Evolutionary conservation across 2,113 vertebrate species (phyloP), one percentile per base, ranked within the genome.

Genomic region (Bufo bufo): DNA sequence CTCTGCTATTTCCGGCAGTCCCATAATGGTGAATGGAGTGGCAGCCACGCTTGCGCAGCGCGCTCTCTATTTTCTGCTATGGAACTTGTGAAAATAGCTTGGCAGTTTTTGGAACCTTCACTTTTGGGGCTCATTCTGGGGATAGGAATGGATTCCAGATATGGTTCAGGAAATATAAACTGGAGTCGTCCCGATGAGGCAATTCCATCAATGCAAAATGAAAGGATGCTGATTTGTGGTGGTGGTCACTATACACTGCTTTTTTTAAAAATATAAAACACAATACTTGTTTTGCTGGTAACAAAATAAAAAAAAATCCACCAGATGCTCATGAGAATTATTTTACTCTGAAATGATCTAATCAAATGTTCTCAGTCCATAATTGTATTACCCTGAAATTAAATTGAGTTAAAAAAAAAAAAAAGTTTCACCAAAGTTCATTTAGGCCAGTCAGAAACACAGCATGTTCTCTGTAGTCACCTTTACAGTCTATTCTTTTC

Each of bases 391-490:
- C 77, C 54, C 9, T 59, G 52, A 33, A 80, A 81, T 80, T 52
- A 49, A 56, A 3, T 56, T 58, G 14, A n/a, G 14, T 87, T 86
- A 20, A 47, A 69, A 33, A 63, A 66, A 47, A 47, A 20, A 17
- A 61, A 43, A 10, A 19, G 59, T 49, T 85, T 56, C 43, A 78
- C 11, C 69, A 52, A 49, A 9, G 47, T 65, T 79, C 19, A 54
- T 65, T 58, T 63, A 52, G 58, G 43, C 58, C 45, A 63, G 19
- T 86, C 47, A 5, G 20, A 52, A 66, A 86, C 8, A 61, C 84
- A 77, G 33, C 85, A 23, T 86, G 59, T 78, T 86, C 74, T 86
- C 8, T 61, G n/a, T 74, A 75, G 69, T 75, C 50, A 58, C 69
- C 16, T 58, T 58, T 74, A 5, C 83, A 12, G 33, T 45, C n/a